phyloP scores from a whole-genome alignment of 1,140 invertebrate species.

The Yoshiicerus persimilis region DNA sequence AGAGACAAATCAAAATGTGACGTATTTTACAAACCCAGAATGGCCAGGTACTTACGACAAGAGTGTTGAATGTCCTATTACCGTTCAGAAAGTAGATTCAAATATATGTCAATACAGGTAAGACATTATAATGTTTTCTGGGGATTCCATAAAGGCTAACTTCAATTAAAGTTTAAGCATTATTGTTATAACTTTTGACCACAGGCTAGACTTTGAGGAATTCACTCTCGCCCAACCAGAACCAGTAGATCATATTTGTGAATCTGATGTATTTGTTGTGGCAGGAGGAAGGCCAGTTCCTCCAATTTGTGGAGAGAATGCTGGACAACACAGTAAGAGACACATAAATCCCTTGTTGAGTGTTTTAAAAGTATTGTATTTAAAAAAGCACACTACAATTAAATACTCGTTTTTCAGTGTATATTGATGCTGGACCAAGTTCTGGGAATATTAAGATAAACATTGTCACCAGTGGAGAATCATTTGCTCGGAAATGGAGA shows the following conservation, averaged over 20 bases:
- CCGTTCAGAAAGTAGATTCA: conserved; percentile 70
- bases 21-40: conserved; percentile 64
- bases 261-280: conserved; percentile 49
- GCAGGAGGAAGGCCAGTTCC: conserved; percentile 49
- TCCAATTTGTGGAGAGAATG: conserved; percentile 51
- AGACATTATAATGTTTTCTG: neutral
- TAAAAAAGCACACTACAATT: too few species aligned
- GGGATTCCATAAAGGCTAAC: neutral
- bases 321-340: conserved; percentile 51
- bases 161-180: neutral
- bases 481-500: conserved; percentile 47
- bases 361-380: neutral
- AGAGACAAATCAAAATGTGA: conserved; percentile 58
- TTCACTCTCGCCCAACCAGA: conserved; percentile 50
- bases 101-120: conserved; percentile 81
- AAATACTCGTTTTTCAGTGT: too few species aligned
- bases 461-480: conserved; percentile 48
- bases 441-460: conserved; percentile 61
- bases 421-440: conserved; percentile 52
- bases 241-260: conserved; percentile 49
- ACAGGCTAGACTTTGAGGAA: conserved; percentile 50
- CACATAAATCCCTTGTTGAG: too few species aligned
- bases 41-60: conserved; percentile 64
- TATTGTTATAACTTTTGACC: neutral
- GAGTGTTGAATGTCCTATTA: conserved; percentile 79